Conservation (phyloP, 2,797 vertebrate genomes). For the Mus caroli region DNA sequence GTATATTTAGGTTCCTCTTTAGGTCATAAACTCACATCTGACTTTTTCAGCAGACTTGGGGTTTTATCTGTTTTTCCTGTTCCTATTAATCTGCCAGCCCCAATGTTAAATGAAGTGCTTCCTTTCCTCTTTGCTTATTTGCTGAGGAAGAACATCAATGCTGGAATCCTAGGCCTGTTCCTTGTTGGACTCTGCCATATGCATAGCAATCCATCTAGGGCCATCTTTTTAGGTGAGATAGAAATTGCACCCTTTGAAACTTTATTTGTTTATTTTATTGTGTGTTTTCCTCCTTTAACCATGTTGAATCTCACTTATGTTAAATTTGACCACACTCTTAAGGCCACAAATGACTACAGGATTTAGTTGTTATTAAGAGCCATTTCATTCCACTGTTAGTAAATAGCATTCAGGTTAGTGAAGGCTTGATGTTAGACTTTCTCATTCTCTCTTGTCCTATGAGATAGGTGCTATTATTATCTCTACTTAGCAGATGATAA, state of each 20-base stretch:
- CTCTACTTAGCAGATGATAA: neutral
- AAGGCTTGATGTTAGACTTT: neutral
- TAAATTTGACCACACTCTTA: constrained; percentile 2
- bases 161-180: neutral
- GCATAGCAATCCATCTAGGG: neutral
- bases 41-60: constrained; percentile 38
- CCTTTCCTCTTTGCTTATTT: neutral
- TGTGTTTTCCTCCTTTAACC: neutral
- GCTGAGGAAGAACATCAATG: neutral
- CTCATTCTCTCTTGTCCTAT: neutral
- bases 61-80: neutral
- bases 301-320: neutral
- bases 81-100: neutral
- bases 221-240: neutral
- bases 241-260: neutral
- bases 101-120: neutral
- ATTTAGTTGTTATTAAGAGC: neutral
- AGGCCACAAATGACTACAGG: neutral
- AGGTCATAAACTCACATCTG: constrained; percentile 57
- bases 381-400: neutral
- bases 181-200: neutral
- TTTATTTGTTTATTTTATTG: constrained; percentile 7
- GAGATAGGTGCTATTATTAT: neutral
- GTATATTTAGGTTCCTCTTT: constrained; percentile 33
- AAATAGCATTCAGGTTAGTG: neutral